Conservation (phyloP, 2,888 invertebrate genomes). For the Meghimatium bilineatum region DNA sequence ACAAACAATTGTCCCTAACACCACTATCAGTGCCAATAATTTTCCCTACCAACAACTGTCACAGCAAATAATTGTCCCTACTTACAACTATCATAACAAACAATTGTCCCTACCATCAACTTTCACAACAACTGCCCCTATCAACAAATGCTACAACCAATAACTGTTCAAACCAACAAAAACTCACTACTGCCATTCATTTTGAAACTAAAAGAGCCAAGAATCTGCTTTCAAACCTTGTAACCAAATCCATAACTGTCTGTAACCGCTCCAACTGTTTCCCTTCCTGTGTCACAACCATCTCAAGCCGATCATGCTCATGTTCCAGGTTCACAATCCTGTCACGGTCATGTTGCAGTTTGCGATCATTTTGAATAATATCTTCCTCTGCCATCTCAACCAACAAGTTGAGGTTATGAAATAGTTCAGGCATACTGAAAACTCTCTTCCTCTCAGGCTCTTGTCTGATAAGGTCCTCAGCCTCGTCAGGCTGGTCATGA, state of each 20-base stretch:
- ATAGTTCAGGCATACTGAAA: slow-evolving; percentile 88
- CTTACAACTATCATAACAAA: too few relatives aligned
- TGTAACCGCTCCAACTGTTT: slow-evolving; percentile 85
- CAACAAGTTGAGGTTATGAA: slow-evolving; percentile 92
- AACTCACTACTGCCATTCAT: neutral
- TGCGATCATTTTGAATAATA: slow-evolving; percentile 83
- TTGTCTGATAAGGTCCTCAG: slow-evolving; percentile 77
- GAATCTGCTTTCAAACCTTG: slow-evolving; percentile 73
- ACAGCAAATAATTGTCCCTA: too few relatives aligned
- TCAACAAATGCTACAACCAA: too few relatives aligned
- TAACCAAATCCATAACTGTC: slow-evolving; percentile 84
- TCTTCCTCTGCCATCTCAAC: slow-evolving; percentile 96
- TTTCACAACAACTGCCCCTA: too few relatives aligned
- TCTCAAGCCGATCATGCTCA: slow-evolving; percentile 85
- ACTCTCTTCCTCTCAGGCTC: slow-evolving; percentile 56
- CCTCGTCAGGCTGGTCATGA: slow-evolving; percentile 80
- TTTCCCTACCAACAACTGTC: too few relatives aligned
- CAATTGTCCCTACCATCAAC: too few relatives aligned
- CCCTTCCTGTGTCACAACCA: slow-evolving; percentile 85
- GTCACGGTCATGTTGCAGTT: slow-evolving; percentile 86
- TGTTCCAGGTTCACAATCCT: slow-evolving; percentile 87
- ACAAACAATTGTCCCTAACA: too few relatives aligned
- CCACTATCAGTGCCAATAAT: too few relatives aligned
- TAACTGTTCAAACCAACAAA: neutral
- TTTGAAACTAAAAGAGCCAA: neutral